Evolutionary conservation across 2,797 vertebrate species (phyloP).

Genomic region (Furcifer pardalis): DNA sequence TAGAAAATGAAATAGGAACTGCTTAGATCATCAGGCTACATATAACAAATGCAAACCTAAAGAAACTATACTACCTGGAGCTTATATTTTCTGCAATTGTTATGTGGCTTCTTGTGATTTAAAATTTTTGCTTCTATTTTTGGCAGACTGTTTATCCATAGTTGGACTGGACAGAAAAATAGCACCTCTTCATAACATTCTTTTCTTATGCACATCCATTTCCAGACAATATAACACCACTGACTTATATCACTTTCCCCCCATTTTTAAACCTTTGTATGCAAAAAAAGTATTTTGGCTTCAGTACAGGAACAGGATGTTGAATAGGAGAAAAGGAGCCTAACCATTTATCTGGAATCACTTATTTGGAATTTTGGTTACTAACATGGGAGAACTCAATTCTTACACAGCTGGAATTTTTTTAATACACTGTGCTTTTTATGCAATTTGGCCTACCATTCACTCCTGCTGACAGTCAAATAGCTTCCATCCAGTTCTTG

Average conservation of each 20-base stretch:
- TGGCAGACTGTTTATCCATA: background rate
- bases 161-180: background rate
- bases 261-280: background rate
- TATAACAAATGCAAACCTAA: background rate
- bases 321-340: too few species aligned
- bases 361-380: background rate
- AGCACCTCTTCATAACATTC: background rate
- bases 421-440: background rate
- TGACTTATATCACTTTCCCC: background rate
- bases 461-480: slow-evolving; percentile 1
- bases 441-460: background rate
- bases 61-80: background rate
- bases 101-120: background rate
- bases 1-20: background rate
- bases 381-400: background rate
- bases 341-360: background rate
- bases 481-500: background rate
- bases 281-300: background rate
- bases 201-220: background rate
- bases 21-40: background rate
- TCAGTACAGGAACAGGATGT: background rate
- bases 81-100: background rate
- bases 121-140: background rate
- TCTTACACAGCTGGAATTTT: background rate
- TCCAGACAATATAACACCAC: background rate